Percentiles rank a stretch among this genome's conserved stretches.
Evolutionary conservation across 2,888 invertebrate genomes (phyloP).

Genomic region (Lasioglossum lativentre): DNA sequence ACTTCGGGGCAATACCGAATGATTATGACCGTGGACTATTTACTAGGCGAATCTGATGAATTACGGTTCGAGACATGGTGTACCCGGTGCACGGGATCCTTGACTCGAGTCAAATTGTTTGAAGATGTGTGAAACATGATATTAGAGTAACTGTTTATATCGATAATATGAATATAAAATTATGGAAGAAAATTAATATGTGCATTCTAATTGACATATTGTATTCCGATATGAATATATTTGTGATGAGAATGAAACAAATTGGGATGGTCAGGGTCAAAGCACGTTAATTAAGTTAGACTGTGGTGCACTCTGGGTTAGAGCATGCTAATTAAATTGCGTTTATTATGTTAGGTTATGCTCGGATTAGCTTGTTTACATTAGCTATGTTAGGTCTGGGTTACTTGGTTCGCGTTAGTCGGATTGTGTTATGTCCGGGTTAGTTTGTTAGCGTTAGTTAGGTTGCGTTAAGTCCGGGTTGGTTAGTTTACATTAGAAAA

Average conservation of each 20-base stretch:
- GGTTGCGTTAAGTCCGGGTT: background rate
- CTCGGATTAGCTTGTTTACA: slow-evolving; percentile 1
- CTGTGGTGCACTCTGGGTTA: background rate
- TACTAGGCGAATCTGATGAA: background rate
- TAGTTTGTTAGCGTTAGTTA: background rate
- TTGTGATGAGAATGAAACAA: background rate
- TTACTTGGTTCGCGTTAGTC: background rate
- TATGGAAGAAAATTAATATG: background rate
- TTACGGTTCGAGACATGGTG: too few species aligned
- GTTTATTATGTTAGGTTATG: background rate
- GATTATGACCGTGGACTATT: background rate
- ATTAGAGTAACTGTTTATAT: too few species aligned
- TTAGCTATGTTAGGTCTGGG: background rate
- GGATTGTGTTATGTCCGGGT: background rate
- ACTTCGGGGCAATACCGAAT: slow-evolving; percentile 35
- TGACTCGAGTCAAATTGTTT: too few species aligned
- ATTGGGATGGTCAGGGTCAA: background rate
- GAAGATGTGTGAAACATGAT: too few species aligned
- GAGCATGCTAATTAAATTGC: background rate
- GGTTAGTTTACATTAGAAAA: background rate
- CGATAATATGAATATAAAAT: too few species aligned
- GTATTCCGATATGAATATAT: background rate
- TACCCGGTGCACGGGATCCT: too few species aligned
- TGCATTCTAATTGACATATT: too few species aligned
- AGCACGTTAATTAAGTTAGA: background rate